Evolutionary conservation across 1,140 invertebrate species (phyloP), one percentile per base, ranked within the genome.

Genomic region (Saxidomus purpurata): DNA sequence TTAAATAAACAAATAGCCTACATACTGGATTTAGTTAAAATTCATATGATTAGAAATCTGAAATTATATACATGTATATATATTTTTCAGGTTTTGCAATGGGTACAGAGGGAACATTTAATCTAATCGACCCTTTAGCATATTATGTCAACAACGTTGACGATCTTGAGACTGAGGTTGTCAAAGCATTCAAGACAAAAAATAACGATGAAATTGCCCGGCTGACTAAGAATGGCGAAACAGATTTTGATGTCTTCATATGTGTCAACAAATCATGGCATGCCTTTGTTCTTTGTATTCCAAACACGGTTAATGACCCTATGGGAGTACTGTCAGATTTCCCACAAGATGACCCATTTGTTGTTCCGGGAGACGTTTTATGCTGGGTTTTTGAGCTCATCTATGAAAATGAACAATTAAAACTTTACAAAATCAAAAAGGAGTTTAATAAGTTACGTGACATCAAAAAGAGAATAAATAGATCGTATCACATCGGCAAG

Each of bases 241-340:
- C 47, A 11, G 63, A 81, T 28, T 89, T 63, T 36, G 79, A 91
- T 71, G 80, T 91, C 9, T 91, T 69, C 63, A 91, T 91, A 8
- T 91, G 90, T 69, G 82, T 91, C 19, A 91, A 89, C 69, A 89
- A 87, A 25, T 22, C 36, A 8, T 91, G 43, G 40, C 90, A 91
- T 83, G 90, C 87, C 0, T 91, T 91, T 77, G 40, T 91, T 81
- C 38, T 91, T 6, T 63, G 59, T n/a, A 63, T 63, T 28, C 59
- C 59, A 63, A 28, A 63, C 25, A 8, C 59, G 0, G 9, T 17
- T 25, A 47, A 69, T 15, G 49, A 84, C n/a, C 67, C 63, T 19
- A 8, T 80, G 28, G 63, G 34, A 1, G 3, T 69, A 0, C 38
- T 36, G 8, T 31, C 71, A 22, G 86, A 88, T 52, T 47, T 88